Conservation (phyloP, 2,888 invertebrate species). For the Chloromyia formosa region DNA sequence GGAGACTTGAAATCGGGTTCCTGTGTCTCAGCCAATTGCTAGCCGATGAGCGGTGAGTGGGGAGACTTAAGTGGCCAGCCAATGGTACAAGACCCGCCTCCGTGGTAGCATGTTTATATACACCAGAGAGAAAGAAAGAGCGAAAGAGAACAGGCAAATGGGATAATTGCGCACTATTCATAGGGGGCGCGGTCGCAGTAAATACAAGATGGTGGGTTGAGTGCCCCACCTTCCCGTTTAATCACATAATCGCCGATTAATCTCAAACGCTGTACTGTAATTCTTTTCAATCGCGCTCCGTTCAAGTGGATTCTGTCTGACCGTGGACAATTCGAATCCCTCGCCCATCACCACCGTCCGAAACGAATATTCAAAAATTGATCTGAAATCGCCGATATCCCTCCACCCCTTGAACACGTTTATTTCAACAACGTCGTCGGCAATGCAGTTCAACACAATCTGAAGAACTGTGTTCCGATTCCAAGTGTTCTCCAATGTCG, state of each 20-base stretch:
- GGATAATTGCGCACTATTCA: slow-evolving; percentile 2
- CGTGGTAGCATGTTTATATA: background rate
- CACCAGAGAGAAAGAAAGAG: background rate
- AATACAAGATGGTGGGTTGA: slow-evolving; percentile 39
- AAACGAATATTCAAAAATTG: no score
- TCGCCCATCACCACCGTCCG: background rate
- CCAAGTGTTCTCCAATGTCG: background rate
- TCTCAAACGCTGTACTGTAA: slow-evolving; percentile 1
- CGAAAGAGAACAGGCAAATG: background rate
- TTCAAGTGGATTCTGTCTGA: background rate
- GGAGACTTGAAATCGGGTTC: slow-evolving; percentile 9
- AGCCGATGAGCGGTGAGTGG: background rate
- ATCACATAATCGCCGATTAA: slow-evolving; percentile 41
- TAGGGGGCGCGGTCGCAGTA: background rate
- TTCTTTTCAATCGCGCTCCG: background rate
- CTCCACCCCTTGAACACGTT: no score
- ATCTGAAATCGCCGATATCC: no score
- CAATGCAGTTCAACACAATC: slow-evolving; percentile 15
- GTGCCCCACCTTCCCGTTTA: slow-evolving; percentile 1
- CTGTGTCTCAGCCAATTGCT: slow-evolving; percentile 29
- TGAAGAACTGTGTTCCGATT: slow-evolving; percentile 8
- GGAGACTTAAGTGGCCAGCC: background rate
- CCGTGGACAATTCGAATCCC: background rate
- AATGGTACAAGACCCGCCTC: slow-evolving; percentile 22
- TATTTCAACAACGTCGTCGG: background rate